Evolutionary conservation across 1,140 invertebrate genomes (phyloP), one percentile per base, ranked within the genome.

Genomic region (Ruditapes philippinarum): DNA sequence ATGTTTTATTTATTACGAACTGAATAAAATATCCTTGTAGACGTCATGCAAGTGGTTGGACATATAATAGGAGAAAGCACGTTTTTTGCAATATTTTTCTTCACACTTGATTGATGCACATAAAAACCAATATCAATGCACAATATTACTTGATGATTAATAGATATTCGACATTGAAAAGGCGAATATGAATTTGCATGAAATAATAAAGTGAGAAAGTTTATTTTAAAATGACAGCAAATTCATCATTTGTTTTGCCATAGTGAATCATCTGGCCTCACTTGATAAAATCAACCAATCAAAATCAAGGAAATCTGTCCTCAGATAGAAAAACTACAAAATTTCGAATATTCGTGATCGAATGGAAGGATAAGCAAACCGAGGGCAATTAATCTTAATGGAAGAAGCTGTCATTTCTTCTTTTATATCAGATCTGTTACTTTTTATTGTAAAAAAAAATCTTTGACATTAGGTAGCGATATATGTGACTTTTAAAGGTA

Each of bases 401-500:
- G 54, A 81, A 65, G 51, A 65, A 81, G 65, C 79, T 81, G 79
- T 81, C 79, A 81, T 68, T 60, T 84, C 31, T 84, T 68, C 45
- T 62, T 83, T 84, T 73, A 84, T 84, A 70, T 33, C 38, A 36
- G 28, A 84, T 84, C 40, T 73, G 62, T 84, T 70, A 68, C 65
- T 51, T 84, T 84, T 84, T 84, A 84, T 84, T 9, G 60, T 84
- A 22, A 49, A 62, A 81, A n/a, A 84, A 84, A 84, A 84, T 45
- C 62, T 70, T 84, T 70, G 81, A 84, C 65, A 73, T 73, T 84
- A 54, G 36, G 25, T 70, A 49, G 65, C 45, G 65, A 84, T 84
- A 70, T 42, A 51, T 9, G 22, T 84, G 81, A 84, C 81, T 36
- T 84, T 84, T 84, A 68, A 84, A 84, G 62, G 65, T 73, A 68